Percentiles rank a stretch among this genome's conserved stretches.
Conservation (phyloP, 1,140 invertebrate genomes). For the Spodoptera litura region DNA sequence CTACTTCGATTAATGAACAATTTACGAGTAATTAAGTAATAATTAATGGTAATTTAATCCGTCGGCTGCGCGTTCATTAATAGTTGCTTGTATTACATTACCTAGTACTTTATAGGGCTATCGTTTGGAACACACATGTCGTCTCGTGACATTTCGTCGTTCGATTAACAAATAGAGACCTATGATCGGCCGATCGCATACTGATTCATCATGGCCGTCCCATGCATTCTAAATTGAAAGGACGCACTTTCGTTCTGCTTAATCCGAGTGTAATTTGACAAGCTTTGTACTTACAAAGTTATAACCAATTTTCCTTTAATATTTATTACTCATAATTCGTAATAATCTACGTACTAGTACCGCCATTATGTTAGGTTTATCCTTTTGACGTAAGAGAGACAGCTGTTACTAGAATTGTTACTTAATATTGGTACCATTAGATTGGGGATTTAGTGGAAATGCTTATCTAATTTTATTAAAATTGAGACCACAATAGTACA, state of each 20-base stretch:
- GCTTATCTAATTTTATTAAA: too few species aligned
- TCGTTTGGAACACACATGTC: slow-evolving; percentile 9
- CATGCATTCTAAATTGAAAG: slow-evolving; percentile 21
- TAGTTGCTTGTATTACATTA: background rate
- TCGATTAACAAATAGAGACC: slow-evolving; percentile 25
- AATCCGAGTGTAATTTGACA: too few species aligned
- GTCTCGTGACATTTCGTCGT: slow-evolving; percentile 9
- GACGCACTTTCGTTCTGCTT: slow-evolving; percentile 18
- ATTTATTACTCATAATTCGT: background rate
- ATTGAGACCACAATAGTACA: too few species aligned
- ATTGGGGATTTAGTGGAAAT: too few species aligned
- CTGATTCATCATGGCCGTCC: slow-evolving; percentile 3
- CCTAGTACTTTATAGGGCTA: too few species aligned
- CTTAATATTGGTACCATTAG: too few species aligned
- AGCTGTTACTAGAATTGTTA: too few species aligned
- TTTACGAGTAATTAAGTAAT: background rate
- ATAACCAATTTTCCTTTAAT: background rate
- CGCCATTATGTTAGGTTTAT: too few species aligned
- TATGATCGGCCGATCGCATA: slow-evolving; percentile 19
- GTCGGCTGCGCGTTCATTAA: background rate
- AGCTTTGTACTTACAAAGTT: too few species aligned
- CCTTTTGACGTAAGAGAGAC: too few species aligned
- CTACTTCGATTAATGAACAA: background rate
- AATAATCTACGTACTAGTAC: too few species aligned
- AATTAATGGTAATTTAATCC: background rate